Evolutionary conservation across 2,888 invertebrate species (phyloP).

Genomic region (Steinernema carpocapsae): DNA sequence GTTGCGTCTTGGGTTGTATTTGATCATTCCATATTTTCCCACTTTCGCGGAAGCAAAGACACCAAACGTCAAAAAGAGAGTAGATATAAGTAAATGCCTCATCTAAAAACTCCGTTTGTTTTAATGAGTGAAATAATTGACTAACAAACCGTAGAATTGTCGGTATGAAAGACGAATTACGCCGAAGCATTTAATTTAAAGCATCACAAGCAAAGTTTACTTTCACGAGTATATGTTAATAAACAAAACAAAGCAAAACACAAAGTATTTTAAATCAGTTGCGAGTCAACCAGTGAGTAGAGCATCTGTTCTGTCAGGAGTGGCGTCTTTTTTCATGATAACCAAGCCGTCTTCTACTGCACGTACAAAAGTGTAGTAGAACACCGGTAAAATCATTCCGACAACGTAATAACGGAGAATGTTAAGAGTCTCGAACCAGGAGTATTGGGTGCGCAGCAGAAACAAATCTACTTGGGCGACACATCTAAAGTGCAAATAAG

Average conservation of each 20-base stretch:
- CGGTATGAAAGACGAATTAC: too few species aligned
- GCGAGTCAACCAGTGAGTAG: too few species aligned
- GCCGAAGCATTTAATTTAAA: too few species aligned
- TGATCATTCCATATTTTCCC: conserved; percentile 21
- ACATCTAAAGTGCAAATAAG: conserved; percentile 7
- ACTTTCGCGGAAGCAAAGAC: neutral
- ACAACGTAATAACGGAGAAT: neutral
- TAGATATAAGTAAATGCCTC: too few species aligned
- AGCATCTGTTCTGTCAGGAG: neutral
- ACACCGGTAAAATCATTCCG: neutral
- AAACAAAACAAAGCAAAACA: too few species aligned
- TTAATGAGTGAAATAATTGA: too few species aligned
- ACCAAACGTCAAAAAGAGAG: neutral
- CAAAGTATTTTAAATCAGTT: too few species aligned
- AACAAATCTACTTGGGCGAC: neutral
- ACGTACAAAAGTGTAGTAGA: conserved; percentile 10
- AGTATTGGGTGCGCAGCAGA: neutral
- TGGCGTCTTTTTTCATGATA: neutral
- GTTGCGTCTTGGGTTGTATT: conserved; percentile 10
- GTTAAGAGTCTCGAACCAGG: neutral
- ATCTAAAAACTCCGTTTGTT: too few species aligned
- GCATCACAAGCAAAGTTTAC: too few species aligned
- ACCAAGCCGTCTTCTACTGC: conserved; percentile 2
- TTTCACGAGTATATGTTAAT: too few species aligned
- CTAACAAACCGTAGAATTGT: too few species aligned